Conservation (phyloP, 2,888 invertebrate species). For the Dryobotodes eremita region DNA sequence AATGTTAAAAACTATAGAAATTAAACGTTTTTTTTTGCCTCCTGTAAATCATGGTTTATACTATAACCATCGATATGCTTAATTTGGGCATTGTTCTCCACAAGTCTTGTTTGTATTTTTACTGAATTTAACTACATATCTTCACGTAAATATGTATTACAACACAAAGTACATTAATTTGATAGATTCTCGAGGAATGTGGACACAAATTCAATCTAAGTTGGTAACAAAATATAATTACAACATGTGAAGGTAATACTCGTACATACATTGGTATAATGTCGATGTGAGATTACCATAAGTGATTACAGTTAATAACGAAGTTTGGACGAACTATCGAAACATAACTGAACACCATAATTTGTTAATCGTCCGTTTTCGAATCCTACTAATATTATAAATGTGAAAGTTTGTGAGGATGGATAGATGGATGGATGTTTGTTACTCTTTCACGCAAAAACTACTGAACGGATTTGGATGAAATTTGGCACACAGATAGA, state of each 20-base stretch:
- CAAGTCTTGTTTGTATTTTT: background rate
- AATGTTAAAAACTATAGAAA: too few species aligned
- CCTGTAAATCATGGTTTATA: too few species aligned
- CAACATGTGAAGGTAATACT: conserved; percentile 38
- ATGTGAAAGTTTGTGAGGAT: too few species aligned
- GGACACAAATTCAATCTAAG: conserved; percentile 23
- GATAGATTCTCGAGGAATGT: conserved; percentile 21
- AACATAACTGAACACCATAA: conserved; percentile 48
- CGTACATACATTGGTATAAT: conserved; percentile 21
- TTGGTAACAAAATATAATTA: conserved; percentile 47
- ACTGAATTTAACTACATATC: background rate
- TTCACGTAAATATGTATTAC: background rate
- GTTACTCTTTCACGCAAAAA: too few species aligned
- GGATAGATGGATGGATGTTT: too few species aligned
- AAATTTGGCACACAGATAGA: too few species aligned
- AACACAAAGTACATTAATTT: conserved; percentile 11
- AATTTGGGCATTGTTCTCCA: background rate
- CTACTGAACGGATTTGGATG: too few species aligned
- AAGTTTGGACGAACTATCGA: conserved; percentile 39
- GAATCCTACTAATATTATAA: conserved; percentile 10
- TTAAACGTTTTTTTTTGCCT: too few species aligned
- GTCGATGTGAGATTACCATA: conserved; percentile 26
- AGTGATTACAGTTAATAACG: conserved; percentile 32
- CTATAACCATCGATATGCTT: too few species aligned
- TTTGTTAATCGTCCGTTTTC: conserved; percentile 62